A percentile compares a stretch with the other conserved stretches of the same genome.
These are phyloP conservation scores for Monochamus saltuarius DNA, from an alignment of 1,140 invertebrate species.

Conservation along the genomic window DNA sequence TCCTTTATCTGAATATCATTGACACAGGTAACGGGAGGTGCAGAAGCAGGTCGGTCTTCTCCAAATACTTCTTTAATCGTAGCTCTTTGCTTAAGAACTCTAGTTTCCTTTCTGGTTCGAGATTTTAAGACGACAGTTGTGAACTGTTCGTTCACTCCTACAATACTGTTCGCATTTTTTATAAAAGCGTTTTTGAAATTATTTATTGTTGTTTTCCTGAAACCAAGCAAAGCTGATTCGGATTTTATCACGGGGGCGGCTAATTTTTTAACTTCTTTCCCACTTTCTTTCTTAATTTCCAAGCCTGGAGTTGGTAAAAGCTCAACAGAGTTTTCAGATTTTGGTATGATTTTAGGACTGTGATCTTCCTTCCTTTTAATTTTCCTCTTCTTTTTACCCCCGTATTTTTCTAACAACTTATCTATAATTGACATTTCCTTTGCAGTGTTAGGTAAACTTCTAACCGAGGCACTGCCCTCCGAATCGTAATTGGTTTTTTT, in stretches of 20 bases:
- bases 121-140: slow-evolving; percentile 72
- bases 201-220: slow-evolving; percentile 69
- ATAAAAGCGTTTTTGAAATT: slow-evolving; percentile 69
- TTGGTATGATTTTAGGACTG: slow-evolving; percentile 56
- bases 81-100: slow-evolving; percentile 71
- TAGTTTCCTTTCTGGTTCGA: slow-evolving; percentile 73
- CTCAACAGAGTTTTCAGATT: slow-evolving; percentile 59
- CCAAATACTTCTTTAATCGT: slow-evolving; percentile 80
- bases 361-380: slow-evolving; percentile 58
- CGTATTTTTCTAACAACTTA: slow-evolving; percentile 63
- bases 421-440: slow-evolving; percentile 66
- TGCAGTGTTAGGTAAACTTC: slow-evolving; percentile 44
- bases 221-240: slow-evolving; percentile 58
- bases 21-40: slow-evolving; percentile 56
- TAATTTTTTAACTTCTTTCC: slow-evolving; percentile 54
- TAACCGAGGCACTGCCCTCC: slow-evolving; percentile 59
- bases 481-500: slow-evolving; percentile 65
- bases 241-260: slow-evolving; percentile 57
- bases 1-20: slow-evolving; percentile 45
- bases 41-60: slow-evolving; percentile 66
- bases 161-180: slow-evolving; percentile 60
- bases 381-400: slow-evolving; percentile 59
- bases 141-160: slow-evolving; percentile 61
- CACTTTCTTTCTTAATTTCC: slow-evolving; percentile 49
- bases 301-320: slow-evolving; percentile 61